A percentile compares a stretch with the other conserved stretches of the same genome.
Evolutionary conservation across 2,888 invertebrate species (phyloP).

Genomic region (Dasysyrphus tricinctus): DNA sequence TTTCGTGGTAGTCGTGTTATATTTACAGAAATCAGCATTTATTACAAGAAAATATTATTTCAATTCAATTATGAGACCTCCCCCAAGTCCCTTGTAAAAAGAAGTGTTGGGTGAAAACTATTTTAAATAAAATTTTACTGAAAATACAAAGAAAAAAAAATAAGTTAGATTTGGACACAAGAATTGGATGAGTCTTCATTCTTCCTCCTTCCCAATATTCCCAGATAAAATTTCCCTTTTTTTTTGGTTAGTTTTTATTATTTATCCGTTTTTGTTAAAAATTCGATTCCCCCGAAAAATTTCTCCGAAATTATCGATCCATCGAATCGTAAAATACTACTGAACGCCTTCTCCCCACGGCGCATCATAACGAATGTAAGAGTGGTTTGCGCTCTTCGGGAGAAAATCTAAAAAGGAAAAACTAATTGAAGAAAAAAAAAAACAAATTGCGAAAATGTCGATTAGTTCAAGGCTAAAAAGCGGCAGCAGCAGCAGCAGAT

Average conservation of each 20-base stretch:
- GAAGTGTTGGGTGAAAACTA: conserved; percentile 43
- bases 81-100: conserved; percentile 33
- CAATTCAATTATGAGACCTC: conserved; percentile 65
- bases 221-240: conserved; percentile 29
- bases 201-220: conserved; percentile 15
- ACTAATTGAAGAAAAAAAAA: conserved; percentile 8
- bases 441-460: conserved; percentile 53
- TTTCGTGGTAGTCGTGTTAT: neutral
- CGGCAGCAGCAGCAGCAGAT: conserved; percentile 32
- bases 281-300: conserved; percentile 14
- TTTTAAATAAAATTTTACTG: neutral
- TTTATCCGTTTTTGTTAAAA: conserved; percentile 9
- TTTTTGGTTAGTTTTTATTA: neutral
- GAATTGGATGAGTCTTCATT: conserved; percentile 3
- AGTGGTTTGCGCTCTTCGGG: conserved; percentile 45
- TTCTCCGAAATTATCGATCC: conserved; percentile 56
- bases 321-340: conserved; percentile 41
- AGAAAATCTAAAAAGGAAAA: conserved; percentile 27
- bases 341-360: conserved; percentile 38
- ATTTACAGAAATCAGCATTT: neutral
- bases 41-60: conserved; percentile 15
- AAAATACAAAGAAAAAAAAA: neutral
- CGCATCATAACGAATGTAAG: conserved; percentile 39
- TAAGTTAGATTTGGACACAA: neutral
- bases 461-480: conserved; percentile 59